Percentiles rank a stretch among this genome's conserved stretches.
Evolutionary conservation across 2,888 invertebrate species (phyloP).

Genomic region (Scaptomyza reducta): DNA sequence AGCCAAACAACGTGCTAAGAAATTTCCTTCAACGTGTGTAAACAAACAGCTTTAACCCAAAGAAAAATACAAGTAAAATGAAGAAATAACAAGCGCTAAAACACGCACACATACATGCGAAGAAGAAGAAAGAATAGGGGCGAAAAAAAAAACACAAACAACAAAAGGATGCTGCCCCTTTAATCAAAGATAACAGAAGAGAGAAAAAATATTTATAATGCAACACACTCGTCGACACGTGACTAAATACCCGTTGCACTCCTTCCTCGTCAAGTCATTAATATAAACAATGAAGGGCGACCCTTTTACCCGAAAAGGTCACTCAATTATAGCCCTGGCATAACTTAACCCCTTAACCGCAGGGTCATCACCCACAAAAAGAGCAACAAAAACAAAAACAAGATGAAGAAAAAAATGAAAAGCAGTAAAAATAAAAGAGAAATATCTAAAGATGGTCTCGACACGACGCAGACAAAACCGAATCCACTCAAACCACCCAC

Average conservation of each 20-base stretch:
- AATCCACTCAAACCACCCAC: constrained; percentile 16
- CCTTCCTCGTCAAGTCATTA: constrained; percentile 36
- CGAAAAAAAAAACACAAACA: constrained; percentile 11
- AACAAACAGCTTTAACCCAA: constrained; percentile 5
- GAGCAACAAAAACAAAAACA: constrained; percentile 12
- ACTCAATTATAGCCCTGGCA: constrained; percentile 55
- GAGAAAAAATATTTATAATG: constrained; percentile 17
- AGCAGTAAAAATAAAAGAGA: background rate
- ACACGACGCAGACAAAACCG: constrained; percentile 41
- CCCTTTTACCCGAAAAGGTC: constrained; percentile 51
- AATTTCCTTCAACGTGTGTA: background rate
- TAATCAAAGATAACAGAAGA: constrained; percentile 32
- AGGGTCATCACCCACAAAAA: constrained; percentile 11
- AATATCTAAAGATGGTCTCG: constrained; percentile 43
- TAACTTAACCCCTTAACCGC: constrained; percentile 49
- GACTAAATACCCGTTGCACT: background rate
- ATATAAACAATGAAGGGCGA: constrained; percentile 45
- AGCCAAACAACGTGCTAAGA: background rate
- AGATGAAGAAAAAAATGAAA: constrained; percentile 13
- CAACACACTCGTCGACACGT: constrained; percentile 33
- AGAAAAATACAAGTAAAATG: constrained; percentile 1
- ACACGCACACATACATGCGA: background rate
- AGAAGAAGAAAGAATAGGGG: background rate
- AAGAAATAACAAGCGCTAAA: background rate
- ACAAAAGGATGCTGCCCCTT: constrained; percentile 8